These are phyloP conservation scores for Myotis myotis DNA, from an alignment of 2,797 vertebrate genomes.

Conservation along the genomic window DNA sequence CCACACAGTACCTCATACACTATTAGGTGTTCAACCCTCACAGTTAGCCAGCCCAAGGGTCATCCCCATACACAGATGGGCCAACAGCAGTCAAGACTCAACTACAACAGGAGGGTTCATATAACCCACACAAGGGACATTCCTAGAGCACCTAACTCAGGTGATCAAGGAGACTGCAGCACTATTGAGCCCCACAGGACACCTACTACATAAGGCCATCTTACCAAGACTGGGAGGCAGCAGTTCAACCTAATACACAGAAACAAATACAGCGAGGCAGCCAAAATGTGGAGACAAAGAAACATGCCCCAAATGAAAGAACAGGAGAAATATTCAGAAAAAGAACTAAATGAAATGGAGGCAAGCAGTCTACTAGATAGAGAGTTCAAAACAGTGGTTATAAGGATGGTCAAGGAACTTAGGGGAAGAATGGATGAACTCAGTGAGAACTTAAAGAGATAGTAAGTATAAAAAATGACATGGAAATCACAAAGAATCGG, in stretches of 20 bases:
- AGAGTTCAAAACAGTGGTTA: neutral
- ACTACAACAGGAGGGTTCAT: neutral
- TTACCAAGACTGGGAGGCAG: neutral
- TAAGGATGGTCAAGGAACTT: neutral
- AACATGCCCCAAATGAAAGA: neutral
- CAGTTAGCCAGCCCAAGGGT: neutral
- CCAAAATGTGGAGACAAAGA: neutral
- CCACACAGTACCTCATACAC: neutral
- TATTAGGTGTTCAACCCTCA: neutral
- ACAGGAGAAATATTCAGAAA: neutral
- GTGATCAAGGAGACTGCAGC: neutral
- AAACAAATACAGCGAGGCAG: neutral
- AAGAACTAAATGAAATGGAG: neutral
- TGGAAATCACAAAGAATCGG: neutral
- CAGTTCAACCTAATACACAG: neutral
- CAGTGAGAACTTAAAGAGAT: neutral
- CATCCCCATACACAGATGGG: neutral
- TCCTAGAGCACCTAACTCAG: neutral
- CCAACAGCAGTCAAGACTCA: neutral
- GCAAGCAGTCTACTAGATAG: neutral
- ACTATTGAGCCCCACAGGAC: neutral
- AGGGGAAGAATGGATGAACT: neutral
- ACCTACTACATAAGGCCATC: neutral
- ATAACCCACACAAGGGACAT: neutral
- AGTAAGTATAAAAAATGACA: neutral